Conservation (phyloP, 2,113 vertebrate species). For the Oostethus manadensis region DNA sequence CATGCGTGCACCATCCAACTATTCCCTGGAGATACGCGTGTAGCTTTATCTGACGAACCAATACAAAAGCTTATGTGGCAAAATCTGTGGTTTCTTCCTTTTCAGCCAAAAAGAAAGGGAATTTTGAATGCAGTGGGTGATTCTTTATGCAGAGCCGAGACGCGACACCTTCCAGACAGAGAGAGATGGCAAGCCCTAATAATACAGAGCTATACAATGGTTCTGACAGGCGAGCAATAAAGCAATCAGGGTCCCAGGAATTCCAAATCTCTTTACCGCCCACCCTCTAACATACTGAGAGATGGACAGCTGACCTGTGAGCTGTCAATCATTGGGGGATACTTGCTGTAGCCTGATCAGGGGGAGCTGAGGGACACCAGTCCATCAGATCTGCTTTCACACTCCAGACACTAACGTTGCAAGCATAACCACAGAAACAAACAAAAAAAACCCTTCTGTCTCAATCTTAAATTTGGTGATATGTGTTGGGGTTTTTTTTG, state of each 20-base stretch:
- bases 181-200: slow-evolving; percentile 72
- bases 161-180: slow-evolving; percentile 69
- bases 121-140: slow-evolving; percentile 66
- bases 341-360: slow-evolving; percentile 71
- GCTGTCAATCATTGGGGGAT: slow-evolving; percentile 72
- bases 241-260: slow-evolving; percentile 74
- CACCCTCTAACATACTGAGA: slow-evolving; percentile 71
- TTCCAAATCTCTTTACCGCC: slow-evolving; percentile 77
- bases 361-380: slow-evolving; percentile 62
- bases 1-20: slow-evolving; percentile 48
- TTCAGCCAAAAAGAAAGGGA: slow-evolving; percentile 66
- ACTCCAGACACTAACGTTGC: slow-evolving; percentile 69
- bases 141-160: slow-evolving; percentile 71
- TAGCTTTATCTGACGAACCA: slow-evolving; percentile 67
- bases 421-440: slow-evolving; percentile 68
- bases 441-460: slow-evolving; percentile 60
- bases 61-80: slow-evolving; percentile 60
- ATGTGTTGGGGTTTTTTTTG: slow-evolving; percentile 36
- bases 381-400: slow-evolving; percentile 78
- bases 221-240: slow-evolving; percentile 75
- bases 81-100: slow-evolving; percentile 61
- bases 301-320: slow-evolving; percentile 74
- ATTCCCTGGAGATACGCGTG: slow-evolving; percentile 59
- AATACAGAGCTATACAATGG: slow-evolving; percentile 72
- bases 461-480: slow-evolving; percentile 73